Conservation (phyloP, 2,888 invertebrate genomes). For the Chesias legatella region DNA sequence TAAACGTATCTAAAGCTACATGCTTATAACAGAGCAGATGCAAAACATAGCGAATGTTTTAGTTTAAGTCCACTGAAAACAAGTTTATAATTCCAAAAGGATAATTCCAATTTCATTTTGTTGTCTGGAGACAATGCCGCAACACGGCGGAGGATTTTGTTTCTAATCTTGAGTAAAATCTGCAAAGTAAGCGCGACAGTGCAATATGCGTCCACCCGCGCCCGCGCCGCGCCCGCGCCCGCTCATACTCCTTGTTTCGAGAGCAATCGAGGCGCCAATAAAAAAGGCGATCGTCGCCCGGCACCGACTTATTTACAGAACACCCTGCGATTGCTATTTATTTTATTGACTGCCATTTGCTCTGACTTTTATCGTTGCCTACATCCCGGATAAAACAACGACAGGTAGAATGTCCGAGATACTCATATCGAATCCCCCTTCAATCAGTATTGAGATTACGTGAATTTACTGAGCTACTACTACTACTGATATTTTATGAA, state of each 20-base stretch:
- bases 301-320: conserved; percentile 79
- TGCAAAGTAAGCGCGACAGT: conserved; percentile 61
- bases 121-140: conserved; percentile 38
- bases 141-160: conserved; percentile 38
- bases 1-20: too few species aligned
- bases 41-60: too few species aligned
- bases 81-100: too few species aligned
- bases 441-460: conserved; percentile 17
- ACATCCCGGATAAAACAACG: conserved; percentile 73
- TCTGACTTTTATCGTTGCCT: conserved; percentile 77
- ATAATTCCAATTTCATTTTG: conserved; percentile 1
- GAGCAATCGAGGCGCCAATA: conserved; percentile 81
- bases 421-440: conserved; percentile 24
- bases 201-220: conserved; percentile 55
- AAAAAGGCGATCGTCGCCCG: conserved; percentile 79
- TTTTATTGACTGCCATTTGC: conserved; percentile 80
- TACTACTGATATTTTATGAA: too few species aligned
- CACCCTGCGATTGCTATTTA: conserved; percentile 78
- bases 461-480: conserved; percentile 8
- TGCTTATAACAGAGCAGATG: too few species aligned
- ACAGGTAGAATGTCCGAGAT: conserved; percentile 54
- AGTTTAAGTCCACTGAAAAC: too few species aligned
- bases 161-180: conserved; percentile 71
- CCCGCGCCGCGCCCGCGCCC: conserved; percentile 31
- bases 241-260: conserved; percentile 73